Conservation (phyloP, 2,113 vertebrate genomes). For the Pitta sordida region DNA sequence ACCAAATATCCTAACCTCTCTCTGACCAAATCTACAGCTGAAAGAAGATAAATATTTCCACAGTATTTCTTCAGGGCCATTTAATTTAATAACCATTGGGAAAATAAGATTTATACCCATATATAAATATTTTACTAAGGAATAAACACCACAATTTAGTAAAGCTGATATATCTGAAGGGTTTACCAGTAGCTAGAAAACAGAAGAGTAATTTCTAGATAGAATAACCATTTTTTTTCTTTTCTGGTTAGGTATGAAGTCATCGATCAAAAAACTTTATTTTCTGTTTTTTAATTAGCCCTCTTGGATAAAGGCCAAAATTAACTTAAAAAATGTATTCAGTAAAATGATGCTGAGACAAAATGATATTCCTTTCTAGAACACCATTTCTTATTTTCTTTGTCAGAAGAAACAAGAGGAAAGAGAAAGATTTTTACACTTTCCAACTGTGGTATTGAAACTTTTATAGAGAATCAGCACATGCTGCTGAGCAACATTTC, state of each 20-base stretch:
- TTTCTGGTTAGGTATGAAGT: background rate
- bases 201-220: background rate
- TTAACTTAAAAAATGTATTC: background rate
- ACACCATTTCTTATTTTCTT: background rate
- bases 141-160: background rate
- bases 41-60: slow-evolving; percentile 26
- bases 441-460: slow-evolving; percentile 18
- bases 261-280: background rate
- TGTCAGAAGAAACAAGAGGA: background rate
- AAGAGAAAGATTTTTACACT: background rate
- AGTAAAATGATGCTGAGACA: background rate
- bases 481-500: background rate
- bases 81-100: background rate
- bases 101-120: background rate
- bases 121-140: background rate
- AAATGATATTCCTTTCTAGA: background rate
- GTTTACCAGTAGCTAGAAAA: background rate
- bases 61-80: background rate
- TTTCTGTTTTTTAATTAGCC: background rate
- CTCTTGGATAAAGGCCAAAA: background rate
- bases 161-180: background rate
- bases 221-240: background rate
- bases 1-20: background rate
- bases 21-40: background rate
- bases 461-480: background rate